Conservation (phyloP, 2,797 vertebrate species). For the Darevskia mixta region DNA sequence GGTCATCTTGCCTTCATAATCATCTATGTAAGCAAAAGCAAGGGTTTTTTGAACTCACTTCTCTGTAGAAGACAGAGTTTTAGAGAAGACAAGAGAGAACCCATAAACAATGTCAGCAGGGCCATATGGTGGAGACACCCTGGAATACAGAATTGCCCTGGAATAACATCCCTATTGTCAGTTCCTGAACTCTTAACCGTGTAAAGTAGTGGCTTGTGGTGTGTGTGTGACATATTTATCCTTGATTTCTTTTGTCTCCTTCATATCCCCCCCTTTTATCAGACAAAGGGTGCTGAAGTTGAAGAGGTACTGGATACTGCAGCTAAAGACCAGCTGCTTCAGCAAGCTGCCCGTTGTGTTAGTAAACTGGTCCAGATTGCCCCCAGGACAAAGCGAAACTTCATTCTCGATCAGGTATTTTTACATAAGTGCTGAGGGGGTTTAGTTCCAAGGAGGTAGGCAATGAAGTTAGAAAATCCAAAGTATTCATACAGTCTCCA, state of each 20-base stretch:
- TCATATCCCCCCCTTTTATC: neutral
- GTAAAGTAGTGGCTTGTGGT: neutral
- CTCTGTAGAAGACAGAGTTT: neutral
- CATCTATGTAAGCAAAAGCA: neutral
- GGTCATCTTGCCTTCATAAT: neutral
- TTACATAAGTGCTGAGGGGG: neutral
- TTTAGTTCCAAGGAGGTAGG: neutral
- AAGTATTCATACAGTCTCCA: too few species aligned
- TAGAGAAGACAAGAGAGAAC: neutral
- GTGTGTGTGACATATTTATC: neutral
- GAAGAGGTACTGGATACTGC: constrained; percentile 72
- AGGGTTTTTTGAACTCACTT: neutral
- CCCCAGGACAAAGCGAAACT: constrained; percentile 86
- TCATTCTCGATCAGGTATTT: constrained; percentile 89
- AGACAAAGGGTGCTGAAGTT: constrained; percentile 72
- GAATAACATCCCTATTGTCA: neutral
- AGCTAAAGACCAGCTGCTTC: constrained; percentile 80
- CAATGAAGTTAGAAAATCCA: too few species aligned
- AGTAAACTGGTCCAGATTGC: constrained; percentile 89
- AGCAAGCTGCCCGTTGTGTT: constrained; percentile 90
- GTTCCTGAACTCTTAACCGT: neutral
- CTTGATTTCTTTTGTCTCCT: neutral
- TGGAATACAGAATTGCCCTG: too few species aligned
- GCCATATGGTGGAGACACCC: neutral
- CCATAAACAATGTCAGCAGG: too few species aligned